Evolutionary conservation across 1,140 invertebrate genomes (phyloP).

Genomic region (Octopus bimaculoides): DNA sequence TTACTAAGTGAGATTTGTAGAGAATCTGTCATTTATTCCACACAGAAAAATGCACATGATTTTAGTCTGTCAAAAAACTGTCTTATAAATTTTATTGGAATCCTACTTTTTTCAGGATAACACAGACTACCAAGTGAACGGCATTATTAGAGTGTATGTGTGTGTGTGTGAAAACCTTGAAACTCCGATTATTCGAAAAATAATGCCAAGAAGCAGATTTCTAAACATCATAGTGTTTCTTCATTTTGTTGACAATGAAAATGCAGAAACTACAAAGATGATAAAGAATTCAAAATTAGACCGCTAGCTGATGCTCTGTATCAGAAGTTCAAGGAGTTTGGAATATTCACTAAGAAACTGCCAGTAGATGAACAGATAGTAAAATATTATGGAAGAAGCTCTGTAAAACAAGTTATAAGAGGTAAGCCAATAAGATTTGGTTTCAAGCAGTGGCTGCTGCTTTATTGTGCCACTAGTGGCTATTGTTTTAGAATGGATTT

Average conservation of each 20-base stretch:
- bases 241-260: not conserved
- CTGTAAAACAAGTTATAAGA: not conserved
- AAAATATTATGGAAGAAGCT: not conserved
- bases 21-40: not conserved
- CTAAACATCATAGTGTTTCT: not conserved
- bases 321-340: conserved; percentile 1
- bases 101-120: not conserved
- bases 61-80: not conserved
- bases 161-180: not conserved
- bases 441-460: not conserved
- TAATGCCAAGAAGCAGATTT: conserved; percentile 5
- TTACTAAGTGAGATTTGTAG: not conserved
- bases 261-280: not conserved
- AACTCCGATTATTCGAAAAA: not conserved
- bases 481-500: not conserved
- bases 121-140: not conserved
- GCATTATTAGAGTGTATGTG: not conserved
- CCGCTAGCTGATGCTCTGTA: not conserved
- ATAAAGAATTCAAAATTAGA: not conserved
- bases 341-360: not conserved
- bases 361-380: conserved; percentile 1
- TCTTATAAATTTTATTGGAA: not conserved
- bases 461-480: not conserved
- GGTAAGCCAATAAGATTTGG: conserved; percentile 4
- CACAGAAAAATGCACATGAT: not conserved